Evolutionary conservation across 2,888 invertebrate genomes (phyloP).

Genomic region (Epirrhoe tristata): DNA sequence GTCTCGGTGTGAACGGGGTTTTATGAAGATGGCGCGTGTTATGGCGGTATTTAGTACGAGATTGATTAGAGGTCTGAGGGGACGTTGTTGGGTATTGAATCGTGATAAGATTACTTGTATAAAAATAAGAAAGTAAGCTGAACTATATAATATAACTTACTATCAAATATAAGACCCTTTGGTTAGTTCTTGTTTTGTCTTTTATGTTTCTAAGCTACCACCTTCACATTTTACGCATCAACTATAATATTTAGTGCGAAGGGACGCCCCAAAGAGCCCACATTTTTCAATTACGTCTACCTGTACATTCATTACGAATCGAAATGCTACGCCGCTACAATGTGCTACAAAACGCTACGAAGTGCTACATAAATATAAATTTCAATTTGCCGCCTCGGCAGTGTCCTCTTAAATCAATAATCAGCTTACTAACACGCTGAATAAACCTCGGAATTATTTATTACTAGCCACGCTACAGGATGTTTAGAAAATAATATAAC

Average conservation of each 20-base stretch:
- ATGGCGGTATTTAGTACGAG: conserved; percentile 22
- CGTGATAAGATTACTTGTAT: neutral
- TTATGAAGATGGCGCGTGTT: conserved; percentile 37
- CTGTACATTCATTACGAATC: conserved; percentile 44
- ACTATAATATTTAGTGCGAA: conserved; percentile 21
- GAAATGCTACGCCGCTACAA: conserved; percentile 27
- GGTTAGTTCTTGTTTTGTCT: neutral
- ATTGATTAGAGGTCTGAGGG: conserved; percentile 29
- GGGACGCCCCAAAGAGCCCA: conserved; percentile 30
- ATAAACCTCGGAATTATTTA: conserved; percentile 49
- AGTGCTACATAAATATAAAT: conserved; percentile 45
- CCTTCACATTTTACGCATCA: conserved; percentile 18
- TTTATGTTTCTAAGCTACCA: neutral
- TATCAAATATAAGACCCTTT: too few species aligned
- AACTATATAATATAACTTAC: too few species aligned
- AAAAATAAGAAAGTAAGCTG: neutral
- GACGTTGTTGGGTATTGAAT: neutral
- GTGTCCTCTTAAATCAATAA: conserved; percentile 51
- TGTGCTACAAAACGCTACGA: conserved; percentile 23
- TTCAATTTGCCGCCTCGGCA: conserved; percentile 41
- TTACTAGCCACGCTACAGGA: conserved; percentile 25
- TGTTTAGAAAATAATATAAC: neutral
- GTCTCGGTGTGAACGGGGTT: conserved; percentile 36
- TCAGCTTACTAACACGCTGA: conserved; percentile 43
- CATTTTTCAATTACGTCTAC: conserved; percentile 43